A percentile compares a stretch with the other conserved stretches of the same genome.
Evolutionary conservation across 2,797 vertebrate genomes (phyloP).

Genomic region (Cetoscarus ocellatus): DNA sequence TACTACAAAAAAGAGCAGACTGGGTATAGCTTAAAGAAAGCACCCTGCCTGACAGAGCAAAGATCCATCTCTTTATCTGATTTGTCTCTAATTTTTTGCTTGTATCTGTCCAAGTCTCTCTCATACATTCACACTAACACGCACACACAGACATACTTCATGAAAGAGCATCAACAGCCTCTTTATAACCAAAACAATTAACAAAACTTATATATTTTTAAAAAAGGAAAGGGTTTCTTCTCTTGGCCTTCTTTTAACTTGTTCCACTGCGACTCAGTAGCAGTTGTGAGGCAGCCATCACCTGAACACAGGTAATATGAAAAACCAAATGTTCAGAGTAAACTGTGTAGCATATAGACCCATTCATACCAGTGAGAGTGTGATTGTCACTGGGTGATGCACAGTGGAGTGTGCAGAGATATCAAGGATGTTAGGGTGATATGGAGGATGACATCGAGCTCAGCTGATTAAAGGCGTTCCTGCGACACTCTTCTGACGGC

Average conservation of each 20-base stretch:
- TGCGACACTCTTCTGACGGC: constrained; percentile 14
- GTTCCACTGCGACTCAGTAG: constrained; percentile 28
- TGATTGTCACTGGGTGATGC: constrained; percentile 74
- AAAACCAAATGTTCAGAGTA: constrained; percentile 37
- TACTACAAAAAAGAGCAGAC: constrained; percentile 46
- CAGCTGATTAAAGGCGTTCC: constrained; percentile 17
- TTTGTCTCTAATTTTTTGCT: constrained; percentile 58
- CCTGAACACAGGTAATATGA: constrained; percentile 17
- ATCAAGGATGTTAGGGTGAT: constrained; percentile 31
- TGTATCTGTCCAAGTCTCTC: constrained; percentile 13
- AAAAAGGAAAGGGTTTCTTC: constrained; percentile 1
- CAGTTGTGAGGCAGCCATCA: constrained; percentile 41
- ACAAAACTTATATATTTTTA: constrained; percentile 40
- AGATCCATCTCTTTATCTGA: constrained; percentile 42
- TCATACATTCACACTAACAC: constrained; percentile 10
- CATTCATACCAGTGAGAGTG: constrained; percentile 60
- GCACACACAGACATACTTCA: constrained; percentile 10
- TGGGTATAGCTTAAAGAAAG: constrained; percentile 39
- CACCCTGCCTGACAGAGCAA: constrained; percentile 53
- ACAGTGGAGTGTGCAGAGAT: constrained; percentile 44
- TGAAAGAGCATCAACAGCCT: constrained; percentile 9
- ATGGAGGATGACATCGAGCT: constrained; percentile 29
- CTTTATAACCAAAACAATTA: constrained; percentile 49
- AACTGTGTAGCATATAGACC: constrained; percentile 44
- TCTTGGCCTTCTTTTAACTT: constrained; percentile 23